Conservation (phyloP, 1,140 invertebrate genomes). For the Drosophila watanabei region DNA sequence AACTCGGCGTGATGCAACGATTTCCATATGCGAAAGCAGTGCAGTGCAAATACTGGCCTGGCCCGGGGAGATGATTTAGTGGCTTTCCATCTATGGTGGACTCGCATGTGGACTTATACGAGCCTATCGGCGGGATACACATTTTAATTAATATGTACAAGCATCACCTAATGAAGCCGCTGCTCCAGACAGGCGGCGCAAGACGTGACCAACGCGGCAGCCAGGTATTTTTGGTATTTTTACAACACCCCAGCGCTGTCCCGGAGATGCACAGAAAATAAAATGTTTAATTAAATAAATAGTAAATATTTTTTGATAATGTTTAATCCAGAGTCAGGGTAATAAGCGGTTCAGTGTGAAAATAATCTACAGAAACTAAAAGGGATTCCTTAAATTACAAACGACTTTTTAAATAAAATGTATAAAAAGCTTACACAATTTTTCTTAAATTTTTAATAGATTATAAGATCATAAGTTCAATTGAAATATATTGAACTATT, state of each 20-base stretch:
- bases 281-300: not conserved
- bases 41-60: slow-evolving; percentile 60
- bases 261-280: slow-evolving; percentile 1
- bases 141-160: slow-evolving; percentile 83
- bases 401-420: not conserved
- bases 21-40: slow-evolving; percentile 69
- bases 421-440: not conserved
- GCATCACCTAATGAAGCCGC: slow-evolving; percentile 79
- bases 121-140: slow-evolving; percentile 58
- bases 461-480: too few species aligned
- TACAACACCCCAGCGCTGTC: slow-evolving; percentile 67
- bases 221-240: slow-evolving; percentile 81
- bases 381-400: not conserved
- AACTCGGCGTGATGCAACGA: slow-evolving; percentile 56
- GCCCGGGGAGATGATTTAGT: slow-evolving; percentile 76
- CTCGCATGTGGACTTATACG: slow-evolving; percentile 43
- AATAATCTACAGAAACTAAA: not conserved
- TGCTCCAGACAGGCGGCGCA: slow-evolving; percentile 25
- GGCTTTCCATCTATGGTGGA: slow-evolving; percentile 41
- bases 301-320: not conserved
- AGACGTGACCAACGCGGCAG: slow-evolving; percentile 68
- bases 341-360: accelerated
- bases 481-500: too few species aligned
- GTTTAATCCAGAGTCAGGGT: not conserved
- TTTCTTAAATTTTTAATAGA: not conserved